Evolutionary conservation across 2,797 vertebrate genomes (phyloP), one percentile per base, ranked within the genome.

Genomic region (Paedocypris micromegethes): DNA sequence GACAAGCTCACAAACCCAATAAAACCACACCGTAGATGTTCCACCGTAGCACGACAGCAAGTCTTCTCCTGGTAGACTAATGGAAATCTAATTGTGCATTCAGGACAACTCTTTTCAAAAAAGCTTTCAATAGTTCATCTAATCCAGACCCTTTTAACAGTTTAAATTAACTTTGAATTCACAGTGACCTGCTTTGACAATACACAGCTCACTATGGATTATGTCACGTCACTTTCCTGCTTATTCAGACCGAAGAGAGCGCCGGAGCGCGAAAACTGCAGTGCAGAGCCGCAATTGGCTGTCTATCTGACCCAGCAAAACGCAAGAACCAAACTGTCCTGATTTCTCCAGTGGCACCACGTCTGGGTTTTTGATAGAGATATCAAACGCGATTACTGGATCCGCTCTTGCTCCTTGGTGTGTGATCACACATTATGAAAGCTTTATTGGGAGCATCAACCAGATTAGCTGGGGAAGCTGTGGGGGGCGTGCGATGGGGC

Each of bases 381-480:
- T 70, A 68, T 70, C 67, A 75, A 60, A 73, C 60, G 64, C 53
- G 72, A 62, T 68, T 59, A 43, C 70, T 64, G 73, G 71, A 73
- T 70, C 66, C 53, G 64, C 48, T 64, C 44, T 63, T 40, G 23
- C 9, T 71, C 54, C 64, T 73, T 71, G 70, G 73, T 70, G 64
- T 68, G 69, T 64, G 58, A 71, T 73, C 70, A 48, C 67, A 68
- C 72, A 71, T 64, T 60, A 51, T 58, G 57, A 70, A 54, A 43
- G 68, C 59, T 72, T 72, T 70, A 60, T 66, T 72, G 52, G 64
- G 77, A 64, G 68, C 74, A 80, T 82, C 77, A 79, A 63, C 60
- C 68, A 74, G 79, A 83, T 81, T 80, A 79, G 75, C 74, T 72
- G 75, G 60, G 66, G 50, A 77, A 74, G 78, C 72, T 53, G 5